Conservation (phyloP, 2,113 vertebrate genomes). For the Oncorhynchus mykiss region DNA sequence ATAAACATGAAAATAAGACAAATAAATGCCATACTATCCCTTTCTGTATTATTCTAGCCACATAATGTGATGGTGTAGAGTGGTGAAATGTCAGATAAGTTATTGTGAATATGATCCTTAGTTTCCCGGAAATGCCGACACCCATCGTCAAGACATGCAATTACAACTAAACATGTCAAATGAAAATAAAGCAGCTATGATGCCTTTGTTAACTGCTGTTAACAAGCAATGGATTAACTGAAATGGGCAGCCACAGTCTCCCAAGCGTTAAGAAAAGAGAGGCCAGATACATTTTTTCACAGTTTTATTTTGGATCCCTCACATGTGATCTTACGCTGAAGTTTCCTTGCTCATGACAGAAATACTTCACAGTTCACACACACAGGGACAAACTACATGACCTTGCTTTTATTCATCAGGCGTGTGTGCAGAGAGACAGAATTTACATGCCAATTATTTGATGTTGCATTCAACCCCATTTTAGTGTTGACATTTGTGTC, state of each 20-base stretch:
- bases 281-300: not conserved
- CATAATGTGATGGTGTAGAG: too few relatives aligned
- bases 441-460: not conserved
- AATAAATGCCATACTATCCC: too few relatives aligned
- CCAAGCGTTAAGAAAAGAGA: not conserved
- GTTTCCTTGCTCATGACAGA: not conserved
- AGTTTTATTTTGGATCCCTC: not conserved
- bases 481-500: not conserved
- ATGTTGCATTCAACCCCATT: not conserved
- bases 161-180: constrained; percentile 6
- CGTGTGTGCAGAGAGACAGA: not conserved
- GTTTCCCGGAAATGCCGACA: too few relatives aligned
- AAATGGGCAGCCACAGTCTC: not conserved
- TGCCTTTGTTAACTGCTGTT: not conserved
- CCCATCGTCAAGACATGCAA: too few relatives aligned
- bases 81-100: too few relatives aligned
- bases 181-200: not conserved
- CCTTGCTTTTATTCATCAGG: not conserved
- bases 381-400: not conserved
- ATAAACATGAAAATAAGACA: too few relatives aligned
- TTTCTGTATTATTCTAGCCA: too few relatives aligned
- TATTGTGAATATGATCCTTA: too few relatives aligned
- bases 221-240: not conserved
- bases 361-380: not conserved
- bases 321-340: not conserved